Conservation (phyloP, 2,888 invertebrate genomes). For the Cosmorhoe ocellata region DNA sequence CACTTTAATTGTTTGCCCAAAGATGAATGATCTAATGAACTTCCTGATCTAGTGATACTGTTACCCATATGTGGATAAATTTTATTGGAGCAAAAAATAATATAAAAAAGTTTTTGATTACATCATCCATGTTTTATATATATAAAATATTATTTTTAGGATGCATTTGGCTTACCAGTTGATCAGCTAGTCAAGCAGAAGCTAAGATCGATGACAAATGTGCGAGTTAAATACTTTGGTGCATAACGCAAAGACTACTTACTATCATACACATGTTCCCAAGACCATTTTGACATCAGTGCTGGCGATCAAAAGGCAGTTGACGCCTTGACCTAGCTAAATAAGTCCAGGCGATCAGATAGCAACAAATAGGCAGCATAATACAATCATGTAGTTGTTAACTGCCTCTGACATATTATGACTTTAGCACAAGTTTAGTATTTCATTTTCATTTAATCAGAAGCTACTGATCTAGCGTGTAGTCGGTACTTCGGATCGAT, state of each 20-base stretch:
- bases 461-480: no score
- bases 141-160: no score
- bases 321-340: neutral
- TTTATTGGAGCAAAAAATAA: slow-evolving; percentile 26
- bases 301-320: neutral
- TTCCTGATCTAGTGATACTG: slow-evolving; percentile 50
- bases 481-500: neutral
- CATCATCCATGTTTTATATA: slow-evolving; percentile 4
- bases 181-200: no score
- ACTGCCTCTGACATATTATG: neutral
- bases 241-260: no score
- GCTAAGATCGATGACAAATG: no score
- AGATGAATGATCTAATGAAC: slow-evolving; percentile 46
- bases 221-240: no score
- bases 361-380: neutral
- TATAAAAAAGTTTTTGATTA: slow-evolving; percentile 2
- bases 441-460: no score
- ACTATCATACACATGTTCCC: no score
- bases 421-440: no score
- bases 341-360: slow-evolving; percentile 6
- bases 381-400: neutral
- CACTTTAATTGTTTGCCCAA: slow-evolving; percentile 55
- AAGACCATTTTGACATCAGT: no score
- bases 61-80: slow-evolving; percentile 25
- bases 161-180: no score